phyloP scores from a whole-genome alignment of 2,797 vertebrate genomes.

The Pogonophryne albipinna region DNA sequence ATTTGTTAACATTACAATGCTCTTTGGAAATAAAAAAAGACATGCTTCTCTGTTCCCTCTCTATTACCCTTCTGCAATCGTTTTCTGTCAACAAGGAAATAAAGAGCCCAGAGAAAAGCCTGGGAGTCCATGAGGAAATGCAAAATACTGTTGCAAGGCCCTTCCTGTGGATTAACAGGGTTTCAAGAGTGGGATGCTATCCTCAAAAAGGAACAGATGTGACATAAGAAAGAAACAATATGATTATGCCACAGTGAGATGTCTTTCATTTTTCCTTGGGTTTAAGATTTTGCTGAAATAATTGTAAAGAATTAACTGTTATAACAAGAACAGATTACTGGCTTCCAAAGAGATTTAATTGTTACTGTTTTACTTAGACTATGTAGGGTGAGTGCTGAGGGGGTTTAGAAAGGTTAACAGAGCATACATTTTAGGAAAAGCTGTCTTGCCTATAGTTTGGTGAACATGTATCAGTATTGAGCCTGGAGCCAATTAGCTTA shows the following conservation, averaged over 20 bases:
- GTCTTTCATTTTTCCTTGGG: neutral
- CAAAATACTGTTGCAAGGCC: conserved; percentile 31
- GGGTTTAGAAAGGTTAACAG: neutral
- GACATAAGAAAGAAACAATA: conserved; percentile 11
- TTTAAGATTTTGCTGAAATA: neutral
- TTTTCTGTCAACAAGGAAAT: conserved; percentile 52
- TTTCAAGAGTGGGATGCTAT: conserved; percentile 23
- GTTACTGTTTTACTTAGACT: neutral
- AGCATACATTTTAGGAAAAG: neutral
- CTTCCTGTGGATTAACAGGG: conserved; percentile 26
- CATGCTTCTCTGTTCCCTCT: conserved; percentile 32
- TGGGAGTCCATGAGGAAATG: conserved; percentile 31
- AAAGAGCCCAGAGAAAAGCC: conserved; percentile 46
- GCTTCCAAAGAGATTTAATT: neutral
- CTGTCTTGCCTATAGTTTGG: neutral
- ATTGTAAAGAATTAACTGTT: conserved; percentile 14
- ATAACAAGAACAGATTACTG: neutral
- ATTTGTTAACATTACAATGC: conserved; percentile 45
- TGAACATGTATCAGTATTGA: neutral
- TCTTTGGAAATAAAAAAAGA: conserved; percentile 30
- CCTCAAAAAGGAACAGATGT: conserved; percentile 10
- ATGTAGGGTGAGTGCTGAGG: neutral
- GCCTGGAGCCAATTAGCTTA: neutral
- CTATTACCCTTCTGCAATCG: conserved; percentile 29
- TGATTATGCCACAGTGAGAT: neutral